Conservation (phyloP, 2,888 invertebrate genomes). For the Colostygia pectinataria region DNA sequence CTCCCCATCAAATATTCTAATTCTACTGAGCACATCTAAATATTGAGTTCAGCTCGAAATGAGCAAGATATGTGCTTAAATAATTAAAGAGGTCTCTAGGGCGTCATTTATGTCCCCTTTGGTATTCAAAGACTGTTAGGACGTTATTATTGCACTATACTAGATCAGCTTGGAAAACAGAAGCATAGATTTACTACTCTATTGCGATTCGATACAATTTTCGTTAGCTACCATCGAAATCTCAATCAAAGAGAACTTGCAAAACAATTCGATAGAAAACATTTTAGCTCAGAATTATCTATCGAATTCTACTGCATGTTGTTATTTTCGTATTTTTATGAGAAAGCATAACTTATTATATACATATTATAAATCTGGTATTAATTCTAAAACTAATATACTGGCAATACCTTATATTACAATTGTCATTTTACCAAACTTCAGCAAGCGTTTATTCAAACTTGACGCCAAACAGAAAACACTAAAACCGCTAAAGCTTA, state of each 20-base stretch:
- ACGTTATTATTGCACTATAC: constrained; percentile 19
- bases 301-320: constrained; percentile 20
- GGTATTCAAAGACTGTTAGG: constrained; percentile 10
- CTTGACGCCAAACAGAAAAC: no score
- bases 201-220: constrained; percentile 14
- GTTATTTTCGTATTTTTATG: background rate
- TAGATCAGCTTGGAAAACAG: constrained; percentile 15
- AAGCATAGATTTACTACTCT: constrained; percentile 11
- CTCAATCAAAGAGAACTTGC: background rate
- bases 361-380: constrained; percentile 1
- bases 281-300: constrained; percentile 31
- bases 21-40: constrained; percentile 31
- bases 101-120: constrained; percentile 9
- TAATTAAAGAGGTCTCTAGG: constrained; percentile 6
- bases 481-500: no score
- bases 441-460: background rate
- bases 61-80: constrained; percentile 30
- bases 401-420: constrained; percentile 10
- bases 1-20: constrained; percentile 39
- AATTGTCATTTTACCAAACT: background rate
- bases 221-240: constrained; percentile 16
- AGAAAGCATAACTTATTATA: constrained; percentile 10
- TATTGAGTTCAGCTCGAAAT: constrained; percentile 21
- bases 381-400: constrained; percentile 5
- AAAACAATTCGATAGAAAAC: constrained; percentile 31